A percentile compares a stretch with the other conserved stretches of the same genome.
Evolutionary conservation across 2,113 vertebrate species (phyloP).

Genomic region (Hyaena hyaena): DNA sequence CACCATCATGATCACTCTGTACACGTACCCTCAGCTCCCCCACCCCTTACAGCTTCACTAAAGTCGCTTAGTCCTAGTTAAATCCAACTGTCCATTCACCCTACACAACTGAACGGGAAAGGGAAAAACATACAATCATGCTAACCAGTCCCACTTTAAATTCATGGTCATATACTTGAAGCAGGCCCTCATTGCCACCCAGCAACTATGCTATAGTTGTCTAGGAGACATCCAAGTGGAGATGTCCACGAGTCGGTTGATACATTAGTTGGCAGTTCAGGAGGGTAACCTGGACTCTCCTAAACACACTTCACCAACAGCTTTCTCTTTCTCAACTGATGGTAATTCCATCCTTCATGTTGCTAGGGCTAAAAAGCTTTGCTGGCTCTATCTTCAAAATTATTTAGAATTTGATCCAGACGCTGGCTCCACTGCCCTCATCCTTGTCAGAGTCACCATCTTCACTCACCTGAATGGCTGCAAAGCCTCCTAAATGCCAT

Average conservation of each 20-base stretch:
- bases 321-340: conserved; percentile 4
- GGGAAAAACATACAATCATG: not conserved
- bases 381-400: not conserved
- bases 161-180: not conserved
- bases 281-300: not conserved
- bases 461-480: not conserved
- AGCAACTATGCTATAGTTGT: not conserved
- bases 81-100: not conserved
- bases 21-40: not conserved
- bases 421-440: not conserved
- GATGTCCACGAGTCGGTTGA: not conserved
- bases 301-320: not conserved
- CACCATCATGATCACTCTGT: not conserved
- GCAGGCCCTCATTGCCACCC: not conserved
- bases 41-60: not conserved
- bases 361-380: not conserved
- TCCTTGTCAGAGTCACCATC: not conserved
- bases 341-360: not conserved
- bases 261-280: not conserved
- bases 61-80: not conserved
- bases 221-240: not conserved
- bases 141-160: not conserved
- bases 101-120: not conserved
- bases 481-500: not conserved
- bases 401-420: not conserved